Evolutionary conservation across 2,113 vertebrate genomes (phyloP), one percentile per base, ranked within the genome.

Genomic region (Elephantulus edwardii): DNA sequence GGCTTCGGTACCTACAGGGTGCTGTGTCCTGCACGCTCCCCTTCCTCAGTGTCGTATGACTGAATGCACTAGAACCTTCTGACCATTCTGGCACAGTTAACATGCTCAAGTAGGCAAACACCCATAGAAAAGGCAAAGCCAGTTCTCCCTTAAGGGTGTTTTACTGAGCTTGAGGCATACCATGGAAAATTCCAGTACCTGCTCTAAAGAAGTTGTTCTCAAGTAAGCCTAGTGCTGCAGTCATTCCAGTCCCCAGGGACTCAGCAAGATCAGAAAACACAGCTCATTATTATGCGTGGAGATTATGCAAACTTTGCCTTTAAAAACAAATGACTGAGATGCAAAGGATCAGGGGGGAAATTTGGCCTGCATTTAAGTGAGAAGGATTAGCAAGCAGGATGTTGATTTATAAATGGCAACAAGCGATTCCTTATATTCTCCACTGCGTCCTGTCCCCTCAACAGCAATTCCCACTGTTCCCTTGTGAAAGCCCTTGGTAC

Each of bases 371-470:
- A 96, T 98, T 97, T 98, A 98, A 98, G 98, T 97, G 97, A 98
- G 98, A 98, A 98, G 98, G 98, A 98, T 98, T 98, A 98, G 97
- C 97, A 96, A 96, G 97, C 96, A 97, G 97, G 97, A 98, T 97
- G 97, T 96, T 98, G 98, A 99, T 98, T 99, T 99, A 98, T 98
- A 98, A 98, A 98, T 86, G 97, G 98, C 97, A 98, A 98, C 98
- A 98, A 96, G 98, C 98, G 98, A 98, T 98, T 97, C 98, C 98
- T 99, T 98, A 97, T 97, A 96, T 97, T 98, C 97, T 96, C 95
- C 97, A 95, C 97, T 95, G 97, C 97, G 97, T 96, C 96, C 95
- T 97, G 97, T 98, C 98, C 98, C 97, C 98, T 97, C 97, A 97
- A 96, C 97, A 95, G 95, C 96, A 98, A 98, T 96, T 97, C 98